Percentiles rank a stretch among this genome's conserved stretches.
Conservation (phyloP, 2,888 invertebrate species). For the Argyresthia albistria region DNA sequence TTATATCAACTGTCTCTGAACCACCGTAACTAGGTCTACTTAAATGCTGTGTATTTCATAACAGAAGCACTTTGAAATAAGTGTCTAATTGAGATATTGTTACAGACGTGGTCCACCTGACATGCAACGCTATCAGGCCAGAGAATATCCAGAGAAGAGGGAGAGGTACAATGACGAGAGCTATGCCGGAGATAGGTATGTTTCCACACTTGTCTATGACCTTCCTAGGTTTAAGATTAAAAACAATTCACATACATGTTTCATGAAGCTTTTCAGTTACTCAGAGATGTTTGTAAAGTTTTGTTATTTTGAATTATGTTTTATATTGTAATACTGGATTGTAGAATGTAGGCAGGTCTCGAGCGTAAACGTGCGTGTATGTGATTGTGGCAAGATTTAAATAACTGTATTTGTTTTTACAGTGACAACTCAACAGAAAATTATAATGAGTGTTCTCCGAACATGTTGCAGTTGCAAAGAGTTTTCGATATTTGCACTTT, state of each 20-base stretch:
- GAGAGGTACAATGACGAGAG: conserved; percentile 47
- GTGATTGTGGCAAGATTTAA: conserved; percentile 44
- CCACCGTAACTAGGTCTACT: too few species aligned
- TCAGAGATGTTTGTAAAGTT: neutral
- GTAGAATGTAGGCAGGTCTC: conserved; percentile 30
- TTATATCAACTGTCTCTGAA: too few species aligned
- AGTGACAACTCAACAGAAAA: conserved; percentile 67
- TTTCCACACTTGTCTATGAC: conserved; percentile 3
- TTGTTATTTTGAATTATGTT: neutral
- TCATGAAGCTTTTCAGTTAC: neutral
- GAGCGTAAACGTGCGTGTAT: conserved; percentile 5
- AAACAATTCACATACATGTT: neutral
- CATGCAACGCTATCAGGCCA: conserved; percentile 40
- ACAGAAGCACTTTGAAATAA: too few species aligned
- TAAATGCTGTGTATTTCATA: too few species aligned
- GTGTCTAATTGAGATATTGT: too few species aligned
- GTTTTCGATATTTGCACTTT: conserved; percentile 56
- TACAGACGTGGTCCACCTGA: conserved; percentile 38
- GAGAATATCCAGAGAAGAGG: conserved; percentile 43
- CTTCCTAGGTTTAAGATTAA: neutral
- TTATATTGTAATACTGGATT: neutral
- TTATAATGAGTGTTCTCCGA: conserved; percentile 55
- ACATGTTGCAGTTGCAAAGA: conserved; percentile 63
- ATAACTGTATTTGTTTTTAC: conserved; percentile 69
- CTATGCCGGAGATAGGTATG: conserved; percentile 44